Base-by-base conservation (phyloP, 2,113 vertebrate species). In the Ceuthmochares aereus region DNA sequence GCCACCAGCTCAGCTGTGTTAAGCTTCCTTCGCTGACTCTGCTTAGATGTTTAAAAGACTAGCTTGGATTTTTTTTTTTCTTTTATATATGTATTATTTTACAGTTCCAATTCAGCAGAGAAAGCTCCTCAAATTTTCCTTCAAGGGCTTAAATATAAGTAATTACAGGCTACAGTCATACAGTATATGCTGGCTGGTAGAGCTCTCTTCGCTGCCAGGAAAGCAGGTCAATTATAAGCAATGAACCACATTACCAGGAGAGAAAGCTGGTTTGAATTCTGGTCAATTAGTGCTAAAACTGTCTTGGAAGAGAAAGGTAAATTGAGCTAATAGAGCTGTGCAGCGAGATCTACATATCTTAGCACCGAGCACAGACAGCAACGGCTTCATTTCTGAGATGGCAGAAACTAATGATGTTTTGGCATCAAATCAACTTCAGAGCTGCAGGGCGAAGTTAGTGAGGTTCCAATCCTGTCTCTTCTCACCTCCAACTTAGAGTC, bases 181-280 rank as follows among this genome's bases (percentile, higher is more conserved):
- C 68, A 56, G 81, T 32, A 49, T 63, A 73, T 34, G 42, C 91
- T 96, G 95, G 93, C 95, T 94, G 84, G 69, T 37, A 47, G 14
- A 84, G 78, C 74, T 49, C 66, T 80, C 88, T 59, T 85, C 37
- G 19, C 94, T 93, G 95, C 96, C 95, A 91, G 95, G 66, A 92
- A 43, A 93, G 81, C 84, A 42, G 91, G 81, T 95, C 95, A 95
- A 72, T 91, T 73, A 89, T 9, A 77, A 91, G 95, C 93, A 89
- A 90, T 75, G 94, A 94, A 73, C 84, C 89, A 34, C 87, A 68
- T 76, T 29, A 89, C 66, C 89, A 25, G 74, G 68, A 94, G 84
- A 89, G 67, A 93, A 94, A 94, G 77, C 69, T 76, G 70, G 66
- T 93, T 72, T 91, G 93, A 83, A 95, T 96, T 87, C 93, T 94